Conservation (phyloP, 92 coral and sea anemone genomes). For the Muricea muricata region DNA sequence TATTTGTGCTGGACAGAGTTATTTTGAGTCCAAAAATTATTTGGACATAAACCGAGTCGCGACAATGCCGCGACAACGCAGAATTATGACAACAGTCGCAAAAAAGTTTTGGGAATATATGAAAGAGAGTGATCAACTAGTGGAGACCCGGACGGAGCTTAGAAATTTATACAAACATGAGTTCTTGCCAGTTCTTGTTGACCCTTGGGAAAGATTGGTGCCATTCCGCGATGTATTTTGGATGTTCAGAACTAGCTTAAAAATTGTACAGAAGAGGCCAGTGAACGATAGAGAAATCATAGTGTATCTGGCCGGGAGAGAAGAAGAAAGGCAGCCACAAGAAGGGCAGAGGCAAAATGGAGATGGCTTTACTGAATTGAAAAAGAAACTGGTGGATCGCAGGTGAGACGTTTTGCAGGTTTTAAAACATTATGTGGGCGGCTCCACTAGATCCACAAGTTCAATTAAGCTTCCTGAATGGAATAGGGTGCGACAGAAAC, state of each 20-base stretch:
- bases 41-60: too few species aligned
- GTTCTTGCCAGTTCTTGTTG: conserved; percentile 59
- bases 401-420: too few species aligned
- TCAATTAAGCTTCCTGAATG: too few species aligned
- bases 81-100: background rate
- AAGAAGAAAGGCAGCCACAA: conserved; percentile 60
- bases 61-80: too few species aligned
- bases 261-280: conserved; percentile 58
- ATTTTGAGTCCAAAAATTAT: too few species aligned
- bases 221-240: conserved; percentile 62
- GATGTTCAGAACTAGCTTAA: conserved; percentile 66
- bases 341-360: conserved; percentile 26
- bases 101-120: conserved; percentile 75
- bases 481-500: too few species aligned
- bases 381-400: conserved; percentile 70
- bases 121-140: conserved; percentile 58
- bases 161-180: conserved; percentile 62
- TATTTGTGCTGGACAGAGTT: too few species aligned
- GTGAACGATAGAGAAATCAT: conserved; percentile 58
- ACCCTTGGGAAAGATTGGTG: conserved; percentile 9
- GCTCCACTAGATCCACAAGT: too few species aligned
- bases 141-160: conserved; percentile 67
- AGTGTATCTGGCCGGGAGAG: conserved; percentile 50
- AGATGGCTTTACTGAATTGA: conserved; percentile 32
- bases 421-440: too few species aligned